Evolutionary conservation across 2,113 vertebrate genomes (phyloP).

Genomic region (Oenanthe oenanthe): DNA sequence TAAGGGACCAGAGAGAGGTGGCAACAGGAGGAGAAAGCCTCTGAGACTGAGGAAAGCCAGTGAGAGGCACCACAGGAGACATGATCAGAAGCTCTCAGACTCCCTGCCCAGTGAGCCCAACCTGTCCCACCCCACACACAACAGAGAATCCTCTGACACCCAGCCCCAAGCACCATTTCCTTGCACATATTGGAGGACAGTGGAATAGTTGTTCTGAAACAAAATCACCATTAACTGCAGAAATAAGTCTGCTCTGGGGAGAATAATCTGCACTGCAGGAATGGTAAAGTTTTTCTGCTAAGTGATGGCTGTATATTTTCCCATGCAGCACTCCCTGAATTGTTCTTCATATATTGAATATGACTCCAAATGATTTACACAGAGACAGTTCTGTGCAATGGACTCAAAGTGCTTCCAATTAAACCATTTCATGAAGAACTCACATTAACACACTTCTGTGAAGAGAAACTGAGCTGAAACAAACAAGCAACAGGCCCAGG

Average conservation of each 20-base stretch:
- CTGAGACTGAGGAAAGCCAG: background rate
- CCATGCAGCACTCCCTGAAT: background rate
- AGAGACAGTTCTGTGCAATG: background rate
- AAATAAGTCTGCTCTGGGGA: background rate
- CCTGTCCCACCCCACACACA: background rate
- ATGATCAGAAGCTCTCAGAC: rapidly evolving
- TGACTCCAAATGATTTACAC: background rate
- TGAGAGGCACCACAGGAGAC: background rate
- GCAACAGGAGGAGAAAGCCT: background rate
- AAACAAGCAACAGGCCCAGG: background rate
- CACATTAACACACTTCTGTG: background rate
- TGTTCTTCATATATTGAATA: background rate
- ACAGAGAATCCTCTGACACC: background rate
- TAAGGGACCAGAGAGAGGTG: background rate
- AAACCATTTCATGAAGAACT: background rate
- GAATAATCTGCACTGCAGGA: background rate
- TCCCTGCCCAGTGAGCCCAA: background rate
- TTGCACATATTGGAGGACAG: background rate
- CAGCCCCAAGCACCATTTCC: background rate
- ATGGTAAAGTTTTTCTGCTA: background rate
- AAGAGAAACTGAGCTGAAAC: background rate
- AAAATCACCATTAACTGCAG: background rate
- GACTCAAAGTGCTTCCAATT: rapidly evolving
- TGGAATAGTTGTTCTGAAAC: background rate
- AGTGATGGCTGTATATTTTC: background rate